Conservation (phyloP, 2,888 invertebrate species). For the Amiota mariae region DNA sequence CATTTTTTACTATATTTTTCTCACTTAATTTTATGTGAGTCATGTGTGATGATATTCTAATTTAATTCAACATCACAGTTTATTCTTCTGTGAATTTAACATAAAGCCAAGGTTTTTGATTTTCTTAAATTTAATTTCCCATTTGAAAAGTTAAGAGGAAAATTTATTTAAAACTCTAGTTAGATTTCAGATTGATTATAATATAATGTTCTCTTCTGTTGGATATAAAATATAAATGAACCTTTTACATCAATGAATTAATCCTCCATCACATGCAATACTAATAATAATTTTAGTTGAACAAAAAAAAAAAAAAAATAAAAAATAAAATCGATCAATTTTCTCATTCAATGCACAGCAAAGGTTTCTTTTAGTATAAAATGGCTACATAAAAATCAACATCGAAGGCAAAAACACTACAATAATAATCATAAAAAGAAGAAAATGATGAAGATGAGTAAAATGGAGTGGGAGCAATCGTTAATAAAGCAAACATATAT, state of each 20-base stretch:
- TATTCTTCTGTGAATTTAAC: too few species aligned
- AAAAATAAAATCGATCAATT: constrained; percentile 14
- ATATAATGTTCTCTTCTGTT: too few species aligned
- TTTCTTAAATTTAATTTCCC: too few species aligned
- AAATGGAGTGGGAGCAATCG: not conserved
- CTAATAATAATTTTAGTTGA: constrained; percentile 8
- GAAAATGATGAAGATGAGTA: not conserved
- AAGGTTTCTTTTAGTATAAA: not conserved
- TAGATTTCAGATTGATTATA: too few species aligned
- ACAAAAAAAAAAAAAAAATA: not conserved
- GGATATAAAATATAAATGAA: too few species aligned
- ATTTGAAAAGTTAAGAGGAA: too few species aligned
- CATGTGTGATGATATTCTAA: too few species aligned
- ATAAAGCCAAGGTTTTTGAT: too few species aligned
- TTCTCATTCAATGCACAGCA: constrained; percentile 3
- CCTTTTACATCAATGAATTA: too few species aligned
- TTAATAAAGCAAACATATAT: constrained; percentile 2
- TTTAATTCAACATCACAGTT: too few species aligned
- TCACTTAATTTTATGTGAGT: too few species aligned
- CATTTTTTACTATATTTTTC: not conserved
- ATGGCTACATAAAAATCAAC: not conserved
- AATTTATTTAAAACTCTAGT: too few species aligned
- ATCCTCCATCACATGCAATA: not conserved
- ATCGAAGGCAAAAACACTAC: not conserved
- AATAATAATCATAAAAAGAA: not conserved